These are phyloP conservation scores for Porites divaricata DNA, from an alignment of 92 coral and sea anemone genomes.

Conservation along the genomic window DNA sequence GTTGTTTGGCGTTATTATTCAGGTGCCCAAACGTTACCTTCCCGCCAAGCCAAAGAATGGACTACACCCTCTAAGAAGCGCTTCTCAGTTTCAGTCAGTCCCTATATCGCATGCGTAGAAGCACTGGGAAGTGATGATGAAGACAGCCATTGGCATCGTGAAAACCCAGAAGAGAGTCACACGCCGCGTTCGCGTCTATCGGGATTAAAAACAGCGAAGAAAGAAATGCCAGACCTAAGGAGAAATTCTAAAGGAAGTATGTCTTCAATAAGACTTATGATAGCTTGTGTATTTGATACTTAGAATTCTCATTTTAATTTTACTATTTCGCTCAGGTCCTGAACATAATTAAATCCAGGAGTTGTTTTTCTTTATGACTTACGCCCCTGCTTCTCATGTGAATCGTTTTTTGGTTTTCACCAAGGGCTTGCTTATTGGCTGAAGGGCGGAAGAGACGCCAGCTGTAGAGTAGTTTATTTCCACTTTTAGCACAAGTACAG, in stretches of 20 bases:
- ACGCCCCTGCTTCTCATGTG: too few species aligned
- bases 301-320: too few species aligned
- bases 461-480: too few species aligned
- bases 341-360: too few species aligned
- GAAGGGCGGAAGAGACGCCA: too few species aligned
- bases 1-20: neutral
- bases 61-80: slow-evolving; percentile 59
- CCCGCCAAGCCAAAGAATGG: slow-evolving; percentile 64
- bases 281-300: too few species aligned
- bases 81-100: slow-evolving; percentile 78
- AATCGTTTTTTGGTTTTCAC: too few species aligned
- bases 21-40: slow-evolving; percentile 41
- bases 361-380: too few species aligned
- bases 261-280: too few species aligned
- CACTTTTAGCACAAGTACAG: too few species aligned
- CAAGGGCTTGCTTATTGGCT: too few species aligned
- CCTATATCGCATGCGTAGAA: slow-evolving; percentile 83
- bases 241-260: slow-evolving; percentile 9
- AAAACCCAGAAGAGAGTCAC: neutral
- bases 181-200: slow-evolving; percentile 23
- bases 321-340: too few species aligned
- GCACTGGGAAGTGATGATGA: slow-evolving; percentile 65
- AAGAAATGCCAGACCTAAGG: neutral
- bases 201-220: neutral
- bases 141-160: neutral